Evolutionary conservation across 2,888 invertebrate species (phyloP).

Genomic region (Himalopsyche tibetana): DNA sequence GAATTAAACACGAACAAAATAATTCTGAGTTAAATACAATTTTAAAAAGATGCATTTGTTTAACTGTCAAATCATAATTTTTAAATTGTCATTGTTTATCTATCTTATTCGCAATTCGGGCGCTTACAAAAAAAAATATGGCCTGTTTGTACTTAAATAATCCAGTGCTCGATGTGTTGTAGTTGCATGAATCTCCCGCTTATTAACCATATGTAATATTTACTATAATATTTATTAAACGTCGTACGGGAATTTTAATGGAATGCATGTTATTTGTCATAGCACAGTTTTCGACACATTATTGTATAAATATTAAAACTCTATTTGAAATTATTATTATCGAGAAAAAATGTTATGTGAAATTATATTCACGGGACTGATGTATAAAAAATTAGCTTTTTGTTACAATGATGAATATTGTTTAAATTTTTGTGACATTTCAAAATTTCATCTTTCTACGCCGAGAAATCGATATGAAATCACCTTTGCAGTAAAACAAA

Average conservation of each 20-base stretch:
- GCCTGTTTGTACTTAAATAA: background rate
- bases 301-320: conserved; percentile 61
- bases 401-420: conserved; percentile 57
- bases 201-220: conserved; percentile 48
- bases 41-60: no score
- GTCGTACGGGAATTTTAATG: conserved; percentile 50
- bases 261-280: conserved; percentile 62
- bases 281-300: conserved; percentile 63
- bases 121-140: background rate
- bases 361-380: conserved; percentile 77
- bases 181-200: conserved; percentile 44
- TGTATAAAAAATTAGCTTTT: conserved; percentile 68
- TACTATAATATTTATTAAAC: conserved; percentile 48
- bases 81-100: no score
- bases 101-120: background rate
- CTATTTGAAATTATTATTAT: conserved; percentile 64
- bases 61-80: no score
- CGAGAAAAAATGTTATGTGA: conserved; percentile 73
- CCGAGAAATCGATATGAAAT: background rate
- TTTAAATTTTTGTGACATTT: conserved; percentile 28
- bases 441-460: background rate
- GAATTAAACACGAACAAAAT: no score
- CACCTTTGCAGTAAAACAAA: background rate
- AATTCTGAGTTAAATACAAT: no score
- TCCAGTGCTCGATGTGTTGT: conserved; percentile 49